A percentile compares a stretch with the other conserved stretches of the same genome.
Evolutionary conservation across 2,888 invertebrate species (phyloP).

Genomic region (Schizaphis graminum): DNA sequence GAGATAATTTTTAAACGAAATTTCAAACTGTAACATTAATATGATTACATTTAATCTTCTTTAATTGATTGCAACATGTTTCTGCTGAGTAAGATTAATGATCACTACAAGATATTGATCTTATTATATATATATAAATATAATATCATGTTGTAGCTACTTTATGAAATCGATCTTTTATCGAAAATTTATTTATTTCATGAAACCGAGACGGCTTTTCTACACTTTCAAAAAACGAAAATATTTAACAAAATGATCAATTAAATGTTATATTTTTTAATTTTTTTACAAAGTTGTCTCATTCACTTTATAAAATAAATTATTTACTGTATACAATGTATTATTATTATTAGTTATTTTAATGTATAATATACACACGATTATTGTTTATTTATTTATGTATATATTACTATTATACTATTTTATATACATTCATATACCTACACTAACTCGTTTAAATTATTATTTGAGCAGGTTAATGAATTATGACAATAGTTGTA

Average conservation of each 20-base stretch:
- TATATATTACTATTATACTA: neutral
- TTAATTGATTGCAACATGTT: neutral
- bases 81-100: neutral
- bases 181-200: neutral
- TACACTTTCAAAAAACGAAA: neutral
- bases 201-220: neutral
- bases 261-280: neutral
- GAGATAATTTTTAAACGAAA: neutral
- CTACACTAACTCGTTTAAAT: too few species aligned
- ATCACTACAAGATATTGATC: neutral
- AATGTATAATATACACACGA: neutral
- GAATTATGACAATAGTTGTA: neutral
- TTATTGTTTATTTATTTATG: neutral
- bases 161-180: neutral
- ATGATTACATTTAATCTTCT: neutral
- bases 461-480: neutral
- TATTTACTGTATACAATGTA: neutral
- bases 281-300: neutral
- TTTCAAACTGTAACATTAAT: neutral
- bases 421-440: neutral
- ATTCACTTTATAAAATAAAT: neutral
- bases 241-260: neutral
- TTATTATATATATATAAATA: neutral
- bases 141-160: neutral
- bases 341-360: neutral